A percentile compares a stretch with the other conserved stretches of the same genome.
These are phyloP conservation scores for Nannoperca australis DNA, from an alignment of 2,797 vertebrate genomes.

Conservation along the genomic window DNA sequence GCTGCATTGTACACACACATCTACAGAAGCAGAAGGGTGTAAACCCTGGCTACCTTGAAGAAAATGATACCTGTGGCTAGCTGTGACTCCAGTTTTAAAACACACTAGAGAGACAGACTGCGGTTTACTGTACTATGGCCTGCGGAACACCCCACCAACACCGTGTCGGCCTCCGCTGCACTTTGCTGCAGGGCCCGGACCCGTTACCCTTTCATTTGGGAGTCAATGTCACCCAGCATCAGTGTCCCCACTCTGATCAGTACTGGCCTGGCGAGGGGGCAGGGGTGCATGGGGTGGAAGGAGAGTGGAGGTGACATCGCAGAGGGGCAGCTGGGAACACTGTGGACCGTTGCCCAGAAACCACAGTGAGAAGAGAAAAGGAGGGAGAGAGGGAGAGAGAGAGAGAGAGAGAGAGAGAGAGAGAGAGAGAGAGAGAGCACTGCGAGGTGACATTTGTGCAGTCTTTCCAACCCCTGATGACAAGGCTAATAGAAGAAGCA, in stretches of 20 bases:
- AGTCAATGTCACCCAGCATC: slow-evolving; percentile 82
- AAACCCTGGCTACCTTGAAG: background rate
- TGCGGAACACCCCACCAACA: slow-evolving; percentile 14
- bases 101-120: slow-evolving; percentile 29
- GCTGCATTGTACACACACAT: slow-evolving; percentile 18
- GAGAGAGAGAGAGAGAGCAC: slow-evolving; percentile 30
- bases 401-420: slow-evolving; percentile 35
- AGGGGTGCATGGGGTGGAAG: slow-evolving; percentile 65
- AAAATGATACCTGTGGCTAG: slow-evolving; percentile 20
- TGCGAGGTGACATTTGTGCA: slow-evolving; percentile 58
- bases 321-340: slow-evolving; percentile 74
- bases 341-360: slow-evolving; percentile 73
- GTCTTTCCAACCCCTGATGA: slow-evolving; percentile 59
- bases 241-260: slow-evolving; percentile 63
- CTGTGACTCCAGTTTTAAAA: slow-evolving; percentile 23
- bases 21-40: slow-evolving; percentile 15
- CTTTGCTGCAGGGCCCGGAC: slow-evolving; percentile 61
- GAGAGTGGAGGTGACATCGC: slow-evolving; percentile 80
- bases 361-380: slow-evolving; percentile 45
- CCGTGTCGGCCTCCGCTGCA: slow-evolving; percentile 12
- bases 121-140: slow-evolving; percentile 31
- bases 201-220: slow-evolving; percentile 72
- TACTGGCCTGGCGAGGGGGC: slow-evolving; percentile 65
- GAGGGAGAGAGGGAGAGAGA: slow-evolving; percentile 13
- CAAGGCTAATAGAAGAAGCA: slow-evolving; percentile 67